These are phyloP conservation scores for Tetanocera ferruginea DNA, from an alignment of 2,888 invertebrate genomes.

Conservation along the genomic window DNA sequence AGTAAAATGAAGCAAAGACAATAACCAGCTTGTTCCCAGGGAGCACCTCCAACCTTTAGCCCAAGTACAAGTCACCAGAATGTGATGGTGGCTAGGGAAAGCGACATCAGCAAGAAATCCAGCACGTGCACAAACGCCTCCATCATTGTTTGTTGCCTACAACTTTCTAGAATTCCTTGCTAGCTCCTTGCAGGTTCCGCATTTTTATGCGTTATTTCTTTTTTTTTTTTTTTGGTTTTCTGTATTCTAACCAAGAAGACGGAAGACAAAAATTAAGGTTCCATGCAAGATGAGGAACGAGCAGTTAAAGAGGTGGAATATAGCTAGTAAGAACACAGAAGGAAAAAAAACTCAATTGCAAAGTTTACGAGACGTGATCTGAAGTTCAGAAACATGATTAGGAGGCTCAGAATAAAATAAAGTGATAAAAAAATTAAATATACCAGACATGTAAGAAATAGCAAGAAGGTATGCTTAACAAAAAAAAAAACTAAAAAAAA, in stretches of 20 bases:
- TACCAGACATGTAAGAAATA: background rate
- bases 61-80: no score
- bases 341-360: conserved; percentile 34
- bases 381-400: conserved; percentile 55
- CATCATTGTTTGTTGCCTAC: background rate
- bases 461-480: background rate
- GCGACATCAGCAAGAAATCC: background rate
- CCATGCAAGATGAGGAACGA: conserved; percentile 24
- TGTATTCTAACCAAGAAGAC: background rate
- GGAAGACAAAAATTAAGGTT: conserved; percentile 29
- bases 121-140: background rate
- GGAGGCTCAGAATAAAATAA: conserved; percentile 33
- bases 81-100: no score
- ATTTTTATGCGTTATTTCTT: background rate
- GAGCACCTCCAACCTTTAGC: background rate
- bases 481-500: background rate
- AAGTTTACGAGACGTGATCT: conserved; percentile 55
- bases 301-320: conserved; percentile 17
- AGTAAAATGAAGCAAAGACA: conserved; percentile 29
- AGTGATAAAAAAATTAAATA: background rate
- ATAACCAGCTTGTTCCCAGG: conserved; percentile 33
- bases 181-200: background rate
- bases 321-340: background rate
- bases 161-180: conserved; percentile 3
- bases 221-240: background rate